Percentiles rank a stretch among this genome's conserved stretches.
Evolutionary conservation across 2,113 vertebrate species (phyloP).

Genomic region (Embiotoca jacksoni): DNA sequence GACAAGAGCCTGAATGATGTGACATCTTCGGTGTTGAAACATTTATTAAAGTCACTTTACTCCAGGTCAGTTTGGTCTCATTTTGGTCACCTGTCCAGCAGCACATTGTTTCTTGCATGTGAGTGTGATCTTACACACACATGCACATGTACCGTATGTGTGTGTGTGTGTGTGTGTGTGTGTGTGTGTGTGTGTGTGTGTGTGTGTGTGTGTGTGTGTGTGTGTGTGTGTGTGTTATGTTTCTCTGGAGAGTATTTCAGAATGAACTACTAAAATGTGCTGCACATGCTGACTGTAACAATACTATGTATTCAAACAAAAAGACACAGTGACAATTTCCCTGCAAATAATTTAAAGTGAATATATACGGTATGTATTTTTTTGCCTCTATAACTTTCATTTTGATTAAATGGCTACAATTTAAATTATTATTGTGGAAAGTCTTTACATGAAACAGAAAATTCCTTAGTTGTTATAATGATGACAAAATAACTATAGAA

Average conservation of each 20-base stretch:
- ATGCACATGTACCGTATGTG: not conserved
- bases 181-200: conserved; percentile 20
- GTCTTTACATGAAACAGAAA: too few species aligned
- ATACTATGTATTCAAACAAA: not conserved
- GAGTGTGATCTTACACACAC: conserved; percentile 21
- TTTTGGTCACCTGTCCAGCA: not conserved
- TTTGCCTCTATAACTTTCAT: too few species aligned
- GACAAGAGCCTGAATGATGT: not conserved
- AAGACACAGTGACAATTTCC: too few species aligned
- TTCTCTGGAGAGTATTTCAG: conserved; percentile 30
- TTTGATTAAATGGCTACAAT: too few species aligned
- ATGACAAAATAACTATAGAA: too few species aligned
- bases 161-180: not conserved
- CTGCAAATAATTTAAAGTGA: too few species aligned
- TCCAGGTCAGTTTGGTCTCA: not conserved
- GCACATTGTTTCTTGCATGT: conserved; percentile 2
- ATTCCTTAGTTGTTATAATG: too few species aligned
- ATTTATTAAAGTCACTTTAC: not conserved
- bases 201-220: conserved; percentile 21
- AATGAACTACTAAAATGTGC: conserved; percentile 60
- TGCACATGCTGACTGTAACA: conserved; percentile 1
- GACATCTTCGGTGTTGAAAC: not conserved
- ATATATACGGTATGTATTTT: too few species aligned
- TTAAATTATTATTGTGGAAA: too few species aligned
- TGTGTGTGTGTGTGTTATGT: conserved; percentile 40